These are phyloP conservation scores for Edolisoma coerulescens DNA, from an alignment of 2,113 vertebrate species.

Conservation along the genomic window DNA sequence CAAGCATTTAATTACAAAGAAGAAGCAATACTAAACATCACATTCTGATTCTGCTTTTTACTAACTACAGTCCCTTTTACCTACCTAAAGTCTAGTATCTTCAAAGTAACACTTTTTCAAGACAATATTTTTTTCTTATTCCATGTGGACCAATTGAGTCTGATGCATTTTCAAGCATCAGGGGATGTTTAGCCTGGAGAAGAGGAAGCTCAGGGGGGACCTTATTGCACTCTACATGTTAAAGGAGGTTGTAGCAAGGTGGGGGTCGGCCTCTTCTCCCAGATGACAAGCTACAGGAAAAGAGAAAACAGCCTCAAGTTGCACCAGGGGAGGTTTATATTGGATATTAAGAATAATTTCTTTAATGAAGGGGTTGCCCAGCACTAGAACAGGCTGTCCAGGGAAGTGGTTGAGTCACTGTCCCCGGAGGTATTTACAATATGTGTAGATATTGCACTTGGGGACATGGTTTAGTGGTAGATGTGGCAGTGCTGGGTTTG, in stretches of 20 bases:
- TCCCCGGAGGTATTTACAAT: neutral
- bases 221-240: neutral
- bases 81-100: neutral
- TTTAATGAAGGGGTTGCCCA: neutral
- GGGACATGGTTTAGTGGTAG: neutral
- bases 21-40: neutral
- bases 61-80: neutral
- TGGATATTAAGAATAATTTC: neutral
- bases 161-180: neutral
- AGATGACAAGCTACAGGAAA: neutral
- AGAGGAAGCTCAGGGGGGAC: neutral
- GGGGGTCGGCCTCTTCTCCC: neutral
- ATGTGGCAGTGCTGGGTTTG: neutral
- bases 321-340: neutral
- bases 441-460: neutral
- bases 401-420: neutral
- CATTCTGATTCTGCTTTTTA: neutral
- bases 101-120: neutral
- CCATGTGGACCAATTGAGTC: rapidly evolving
- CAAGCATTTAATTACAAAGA: neutral
- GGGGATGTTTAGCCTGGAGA: neutral
- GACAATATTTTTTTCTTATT: neutral
- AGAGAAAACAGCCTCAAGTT: neutral
- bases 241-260: neutral
- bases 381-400: neutral